Base-by-base conservation (phyloP, 1,140 invertebrate genomes). In the Drosophila arizonae region DNA sequence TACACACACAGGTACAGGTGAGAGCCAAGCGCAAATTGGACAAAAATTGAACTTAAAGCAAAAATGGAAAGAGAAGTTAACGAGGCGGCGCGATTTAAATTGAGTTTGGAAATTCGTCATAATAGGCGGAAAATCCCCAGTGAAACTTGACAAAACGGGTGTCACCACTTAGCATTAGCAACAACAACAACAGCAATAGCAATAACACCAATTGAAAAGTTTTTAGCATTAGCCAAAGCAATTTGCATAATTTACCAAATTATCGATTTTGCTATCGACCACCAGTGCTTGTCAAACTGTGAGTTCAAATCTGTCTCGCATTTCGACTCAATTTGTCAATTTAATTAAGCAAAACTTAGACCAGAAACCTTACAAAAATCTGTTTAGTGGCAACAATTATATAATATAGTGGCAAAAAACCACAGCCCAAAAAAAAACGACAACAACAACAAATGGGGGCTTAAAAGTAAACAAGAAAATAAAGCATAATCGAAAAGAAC, bases 21-120 rank as follows among this genome's bases (percentile, higher is more conserved):
- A 33, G 28, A 86, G 75, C 78, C 77, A 78, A 81, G 57, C 80
- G 65, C 57, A 79, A 76, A 86, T 78, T 76, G 63, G 79, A 76
- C 71, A 63, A 62, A 72, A 75, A 66, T 75, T 57, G 58, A 63
- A 76, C 62, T 76, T 60, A 67, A 63, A 63, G 36, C 64, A 57
- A 39, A 56, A 58, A 64, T 15, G 48, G 30, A 71, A 24, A 36
- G 26, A 56, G 41, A 41, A 24, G 46, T 39, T 41, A 39, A 43
- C 30, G 52, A 51, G 52, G 51, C 17, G 36, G 56, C 28, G 30
- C 48, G 36, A 30, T 10, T 11, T 39, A 17, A 17, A 17, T 33
- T 46, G 24, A 28, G 33, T 46, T 24, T 63, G 26, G 28, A 71
- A 41, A 39, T 24, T 61, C 39, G 55, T 45, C 51, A 56, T 61